A percentile compares a stretch with the other conserved stretches of the same genome.
These are phyloP conservation scores for Lomographa bimaculata DNA, from an alignment of 2,888 invertebrate genomes.

Conservation along the genomic window DNA sequence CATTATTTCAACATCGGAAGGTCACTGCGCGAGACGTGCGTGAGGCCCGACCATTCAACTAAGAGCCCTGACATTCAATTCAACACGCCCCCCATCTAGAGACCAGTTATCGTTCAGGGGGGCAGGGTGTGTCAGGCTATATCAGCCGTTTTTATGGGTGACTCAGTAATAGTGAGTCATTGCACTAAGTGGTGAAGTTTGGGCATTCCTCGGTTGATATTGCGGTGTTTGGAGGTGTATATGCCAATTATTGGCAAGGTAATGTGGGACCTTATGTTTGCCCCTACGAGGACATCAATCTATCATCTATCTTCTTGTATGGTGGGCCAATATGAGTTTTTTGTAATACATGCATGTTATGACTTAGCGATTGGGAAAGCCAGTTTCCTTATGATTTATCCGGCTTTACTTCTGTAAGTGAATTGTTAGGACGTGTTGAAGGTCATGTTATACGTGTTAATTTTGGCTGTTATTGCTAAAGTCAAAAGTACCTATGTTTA, in stretches of 20 bases:
- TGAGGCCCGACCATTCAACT: slow-evolving; percentile 46
- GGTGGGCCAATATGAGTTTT: no score
- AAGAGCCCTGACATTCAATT: slow-evolving; percentile 42
- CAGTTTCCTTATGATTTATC: no score
- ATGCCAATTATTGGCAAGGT: slow-evolving; percentile 1
- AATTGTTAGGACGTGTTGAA: no score
- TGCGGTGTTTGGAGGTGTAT: slow-evolving; percentile 22
- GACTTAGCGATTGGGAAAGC: no score
- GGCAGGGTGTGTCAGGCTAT: slow-evolving; percentile 39
- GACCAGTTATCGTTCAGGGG: slow-evolving; percentile 16
- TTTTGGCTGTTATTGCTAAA: no score
- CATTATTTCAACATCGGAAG: slow-evolving; percentile 34
- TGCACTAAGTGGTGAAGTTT: slow-evolving; percentile 37
- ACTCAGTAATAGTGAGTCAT: slow-evolving; percentile 40
- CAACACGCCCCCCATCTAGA: slow-evolving; percentile 26
- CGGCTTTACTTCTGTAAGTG: no score
- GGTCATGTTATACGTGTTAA: no score
- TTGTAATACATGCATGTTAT: no score
- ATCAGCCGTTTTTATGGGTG: slow-evolving; percentile 38
- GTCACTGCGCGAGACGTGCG: slow-evolving; percentile 52
- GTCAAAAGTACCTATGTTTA: no score
- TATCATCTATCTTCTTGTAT: no score
- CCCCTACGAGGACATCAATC: no score
- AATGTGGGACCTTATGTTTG: no score
- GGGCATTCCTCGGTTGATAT: slow-evolving; percentile 46